Evolutionary conservation across 2,113 vertebrate genomes (phyloP), one percentile per base, ranked within the genome.

Genomic region (Lamprotornis superbus): DNA sequence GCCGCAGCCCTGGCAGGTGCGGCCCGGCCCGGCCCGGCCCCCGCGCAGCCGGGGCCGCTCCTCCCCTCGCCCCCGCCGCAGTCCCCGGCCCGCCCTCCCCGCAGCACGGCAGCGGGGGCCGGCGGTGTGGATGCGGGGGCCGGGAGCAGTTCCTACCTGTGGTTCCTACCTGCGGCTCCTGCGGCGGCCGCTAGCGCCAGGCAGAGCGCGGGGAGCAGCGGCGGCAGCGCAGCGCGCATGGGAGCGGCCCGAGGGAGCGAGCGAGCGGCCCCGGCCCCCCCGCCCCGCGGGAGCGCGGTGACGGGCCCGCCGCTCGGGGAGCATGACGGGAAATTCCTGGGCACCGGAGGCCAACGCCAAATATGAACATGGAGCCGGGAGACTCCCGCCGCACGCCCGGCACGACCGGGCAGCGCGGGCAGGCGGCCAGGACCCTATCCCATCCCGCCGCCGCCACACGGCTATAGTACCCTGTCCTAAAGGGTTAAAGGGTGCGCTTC

Each of bases 271-370:
- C 7, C 56, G 56, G 79, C 60, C 7, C 76, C 60, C 50, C 92
- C 94, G 69, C 71, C 56, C 90, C 93, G 71, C 71, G 91, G 96
- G 97, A 97, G 90, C 37, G 80, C 90, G 59, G 95, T 57, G 97
- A 93, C 97, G 95, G 96, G 96, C 94, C 56, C 94, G 96, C 89
- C 87, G 88, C 84, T 83, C 91, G 89, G 95, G 84, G 87, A 97
- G 98, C 98, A 98, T 98, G 98, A 96, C 98, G 98, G 98, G 98
- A 98, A 98, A 98, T 98, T 98, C 98, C 98, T 98, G 96, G 94
- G 94, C 96, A 94, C 89, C 70, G 91, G 97, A 97, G 59, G 95
- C 96, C 90, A 97, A 76, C 31, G 73, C 94, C 98, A 98, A 98
- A 98, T 99, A 99, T 98, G 98, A 98, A 93, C 98, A 98, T 83